phyloP scores from a whole-genome alignment of 2,113 vertebrate species.

The Caretta caretta region DNA sequence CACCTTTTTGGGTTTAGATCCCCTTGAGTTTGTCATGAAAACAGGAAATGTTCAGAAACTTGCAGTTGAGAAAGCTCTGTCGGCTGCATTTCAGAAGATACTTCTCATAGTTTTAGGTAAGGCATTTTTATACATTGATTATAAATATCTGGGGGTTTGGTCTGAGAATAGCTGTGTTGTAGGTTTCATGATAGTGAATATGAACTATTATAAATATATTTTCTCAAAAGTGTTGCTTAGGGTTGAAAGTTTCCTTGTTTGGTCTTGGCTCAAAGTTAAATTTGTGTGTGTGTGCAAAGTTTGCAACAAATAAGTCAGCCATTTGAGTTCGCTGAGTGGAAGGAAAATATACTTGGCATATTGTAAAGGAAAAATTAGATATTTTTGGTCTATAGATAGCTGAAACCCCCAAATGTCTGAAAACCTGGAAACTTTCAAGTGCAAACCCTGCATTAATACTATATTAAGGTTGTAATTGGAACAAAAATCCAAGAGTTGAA shows the following conservation, averaged over 20 bases:
- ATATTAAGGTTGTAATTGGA: background rate
- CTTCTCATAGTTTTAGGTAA: conserved; percentile 80
- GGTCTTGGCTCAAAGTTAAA: background rate
- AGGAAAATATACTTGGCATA: background rate
- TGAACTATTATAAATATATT: background rate
- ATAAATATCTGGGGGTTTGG: background rate
- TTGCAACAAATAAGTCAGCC: background rate
- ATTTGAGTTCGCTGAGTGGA: background rate
- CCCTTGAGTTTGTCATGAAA: conserved; percentile 62
- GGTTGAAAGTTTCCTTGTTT: background rate
- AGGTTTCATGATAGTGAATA: background rate
- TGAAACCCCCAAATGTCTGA: background rate
- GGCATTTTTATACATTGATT: background rate
- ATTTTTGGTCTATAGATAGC: background rate
- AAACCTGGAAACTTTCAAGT: background rate
- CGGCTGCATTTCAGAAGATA: conserved; percentile 83
- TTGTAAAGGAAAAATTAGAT: background rate
- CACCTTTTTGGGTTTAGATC: conserved; percentile 54
- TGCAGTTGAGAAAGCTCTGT: conserved; percentile 77
- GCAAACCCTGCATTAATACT: background rate
- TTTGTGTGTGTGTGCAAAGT: background rate
- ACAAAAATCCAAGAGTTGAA: background rate
- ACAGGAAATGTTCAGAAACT: conserved; percentile 75
- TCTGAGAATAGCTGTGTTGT: background rate
- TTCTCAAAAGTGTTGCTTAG: background rate